A percentile compares a stretch with the other conserved stretches of the same genome.
phyloP scores from a whole-genome alignment of 1,140 invertebrate genomes.

The Orchesella cincta region DNA sequence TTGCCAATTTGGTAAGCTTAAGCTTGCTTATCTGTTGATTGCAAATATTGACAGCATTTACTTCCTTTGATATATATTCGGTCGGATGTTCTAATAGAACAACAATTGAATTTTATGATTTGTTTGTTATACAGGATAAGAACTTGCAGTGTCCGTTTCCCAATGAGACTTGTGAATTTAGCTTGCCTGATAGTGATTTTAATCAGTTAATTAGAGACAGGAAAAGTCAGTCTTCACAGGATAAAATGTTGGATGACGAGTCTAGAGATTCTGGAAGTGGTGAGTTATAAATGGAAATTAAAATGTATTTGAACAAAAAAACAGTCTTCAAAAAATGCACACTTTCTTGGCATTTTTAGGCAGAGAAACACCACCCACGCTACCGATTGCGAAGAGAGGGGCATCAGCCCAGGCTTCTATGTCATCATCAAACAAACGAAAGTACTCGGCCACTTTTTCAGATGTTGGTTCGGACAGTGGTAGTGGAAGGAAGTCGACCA shows the following conservation, averaged over 20 bases:
- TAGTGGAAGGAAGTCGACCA: background rate
- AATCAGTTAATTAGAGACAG: constrained; percentile 9
- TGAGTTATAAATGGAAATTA: too few relatives aligned
- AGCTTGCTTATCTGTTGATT: background rate
- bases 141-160: background rate
- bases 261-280: constrained; percentile 10
- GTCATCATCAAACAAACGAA: constrained; percentile 7
- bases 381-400: background rate
- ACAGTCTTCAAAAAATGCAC: background rate
- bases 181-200: background rate
- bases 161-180: background rate
- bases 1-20: background rate
- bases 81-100: too few relatives aligned
- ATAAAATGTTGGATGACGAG: constrained; percentile 8
- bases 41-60: too few relatives aligned
- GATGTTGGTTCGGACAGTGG: background rate
- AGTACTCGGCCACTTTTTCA: background rate
- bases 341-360: constrained; percentile 6
- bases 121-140: background rate
- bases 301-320: too few relatives aligned
- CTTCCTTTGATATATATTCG: background rate
- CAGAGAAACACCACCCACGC: background rate
- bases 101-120: too few relatives aligned
- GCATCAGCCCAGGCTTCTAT: background rate
- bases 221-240: background rate